A percentile compares a stretch with the other conserved stretches of the same genome.
These are phyloP conservation scores for Druceiella hillmani DNA, from an alignment of 2,888 invertebrate genomes.

Conservation along the genomic window DNA sequence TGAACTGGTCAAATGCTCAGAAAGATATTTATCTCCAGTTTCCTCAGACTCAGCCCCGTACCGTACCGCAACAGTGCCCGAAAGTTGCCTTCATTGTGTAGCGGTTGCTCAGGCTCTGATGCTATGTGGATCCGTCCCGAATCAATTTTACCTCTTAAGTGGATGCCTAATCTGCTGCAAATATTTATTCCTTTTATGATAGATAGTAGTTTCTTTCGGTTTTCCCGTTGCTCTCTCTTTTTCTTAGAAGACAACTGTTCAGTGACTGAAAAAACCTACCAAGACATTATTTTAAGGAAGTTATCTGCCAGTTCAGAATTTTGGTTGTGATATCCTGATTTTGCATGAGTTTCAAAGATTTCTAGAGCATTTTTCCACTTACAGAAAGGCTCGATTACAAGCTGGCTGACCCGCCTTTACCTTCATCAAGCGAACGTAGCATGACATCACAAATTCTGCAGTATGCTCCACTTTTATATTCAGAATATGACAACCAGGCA, in stretches of 20 bases:
- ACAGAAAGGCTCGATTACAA: constrained; percentile 18
- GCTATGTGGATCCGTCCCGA: constrained; percentile 13
- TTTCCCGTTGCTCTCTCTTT: constrained; percentile 15
- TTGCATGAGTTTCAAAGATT: no score
- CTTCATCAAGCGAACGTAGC: constrained; percentile 18
- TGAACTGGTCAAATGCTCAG: constrained; percentile 14
- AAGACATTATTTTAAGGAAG: constrained; percentile 19
- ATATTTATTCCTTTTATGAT: constrained; percentile 15
- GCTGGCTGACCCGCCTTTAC: constrained; percentile 15
- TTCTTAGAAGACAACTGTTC: constrained; percentile 15
- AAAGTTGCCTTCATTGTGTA: constrained; percentile 13
- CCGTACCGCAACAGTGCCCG: constrained; percentile 14
- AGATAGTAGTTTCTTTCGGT: no score
- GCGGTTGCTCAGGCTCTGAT: constrained; percentile 12
- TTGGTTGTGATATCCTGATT: constrained; percentile 14
- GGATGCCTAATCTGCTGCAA: constrained; percentile 13
- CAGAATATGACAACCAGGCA: no score
- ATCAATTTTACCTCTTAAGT: constrained; percentile 15
- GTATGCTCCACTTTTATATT: constrained; percentile 17
- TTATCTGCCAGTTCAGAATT: constrained; percentile 18
- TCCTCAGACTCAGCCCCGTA: no score
- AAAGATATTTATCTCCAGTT: constrained; percentile 14
- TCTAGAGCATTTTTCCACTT: no score
- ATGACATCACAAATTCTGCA: constrained; percentile 18
- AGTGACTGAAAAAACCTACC: constrained; percentile 12